phyloP scores from a whole-genome alignment of 2,797 vertebrate genomes.

The Alectoris magna region DNA sequence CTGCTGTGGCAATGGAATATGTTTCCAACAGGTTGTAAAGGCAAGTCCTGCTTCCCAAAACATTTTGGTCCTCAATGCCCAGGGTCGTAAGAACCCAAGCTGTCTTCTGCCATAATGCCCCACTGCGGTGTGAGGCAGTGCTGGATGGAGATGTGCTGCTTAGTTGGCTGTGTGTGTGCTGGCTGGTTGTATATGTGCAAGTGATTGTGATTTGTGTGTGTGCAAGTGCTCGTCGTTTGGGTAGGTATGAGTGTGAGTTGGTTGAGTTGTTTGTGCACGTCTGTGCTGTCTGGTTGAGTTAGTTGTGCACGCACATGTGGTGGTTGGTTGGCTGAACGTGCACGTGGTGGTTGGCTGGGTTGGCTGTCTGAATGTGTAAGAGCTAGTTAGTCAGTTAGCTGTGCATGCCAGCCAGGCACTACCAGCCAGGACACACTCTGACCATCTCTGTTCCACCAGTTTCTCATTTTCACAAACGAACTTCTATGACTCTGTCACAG shows the following conservation, averaged over 20 bases:
- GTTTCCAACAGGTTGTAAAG: not conserved
- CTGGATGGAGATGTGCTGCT: not conserved
- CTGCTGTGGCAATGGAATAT: not conserved
- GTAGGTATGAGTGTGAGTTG: too few relatives aligned
- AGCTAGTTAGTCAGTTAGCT: not conserved
- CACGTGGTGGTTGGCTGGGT: not conserved
- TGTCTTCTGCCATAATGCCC: not conserved
- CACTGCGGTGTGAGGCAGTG: accelerated
- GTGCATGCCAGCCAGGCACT: accelerated
- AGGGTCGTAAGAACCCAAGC: not conserved
- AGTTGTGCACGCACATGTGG: not conserved
- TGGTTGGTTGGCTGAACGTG: not conserved
- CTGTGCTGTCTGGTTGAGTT: not conserved
- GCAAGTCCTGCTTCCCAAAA: not conserved
- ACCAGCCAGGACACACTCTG: accelerated
- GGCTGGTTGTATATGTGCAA: not conserved
- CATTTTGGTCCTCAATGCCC: accelerated
- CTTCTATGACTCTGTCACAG: not conserved
- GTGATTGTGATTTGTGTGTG: not conserved
- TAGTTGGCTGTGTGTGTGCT: accelerated
- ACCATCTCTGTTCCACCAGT: not conserved
- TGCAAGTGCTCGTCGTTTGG: not conserved
- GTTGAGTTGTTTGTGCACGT: not conserved
- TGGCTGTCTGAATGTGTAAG: not conserved
- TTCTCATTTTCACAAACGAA: not conserved